Evolutionary conservation across 2,113 vertebrate genomes (phyloP), one percentile per base, ranked within the genome.

Genomic region (Hiodon tergisus): DNA sequence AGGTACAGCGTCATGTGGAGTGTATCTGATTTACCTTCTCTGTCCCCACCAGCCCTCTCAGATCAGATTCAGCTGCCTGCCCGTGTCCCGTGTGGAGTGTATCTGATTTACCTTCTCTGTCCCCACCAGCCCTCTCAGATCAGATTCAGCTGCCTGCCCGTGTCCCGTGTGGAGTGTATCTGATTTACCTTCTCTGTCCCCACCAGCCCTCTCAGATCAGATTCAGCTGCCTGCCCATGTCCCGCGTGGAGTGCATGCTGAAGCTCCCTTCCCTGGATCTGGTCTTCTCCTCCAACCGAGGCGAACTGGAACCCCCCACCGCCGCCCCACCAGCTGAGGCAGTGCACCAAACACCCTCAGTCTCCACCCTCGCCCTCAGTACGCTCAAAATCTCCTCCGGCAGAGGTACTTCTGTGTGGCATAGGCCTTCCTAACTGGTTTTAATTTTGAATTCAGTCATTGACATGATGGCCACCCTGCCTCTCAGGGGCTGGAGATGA

Each of bases 211-310:
- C 97, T 69, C 97, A 98, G 88, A 98, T 98, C 83, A 95, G 97
- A 74, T 99, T 99, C 87, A 99, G 97, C 85, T 99, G 97, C 80
- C 88, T 98, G 80, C 97, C 97, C 0, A 95, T 98, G 76, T 99
- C 97, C 66, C 90, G 97, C 78, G 97, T 99, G 10, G 97, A 99
- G 85, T 99, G 97, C 47, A 98, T 99, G 96, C 87, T 99, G 63
- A 98, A 99, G 80, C 84, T 99, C 74, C 97, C 97, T 5, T 99
- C 97, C 5, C 82, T 99, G 76, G 97, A 99, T 83, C 91, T 99
- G 77, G 97, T 99, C 16, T 99, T 99, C 88, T 99, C 97, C 72
- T 99, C 97, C 58, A 99, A 98, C 81, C 90, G 97, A 55, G 95
- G 95, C 62, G 96, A 98, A 65, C 86, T 98, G 73, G 97, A 98